Conservation (phyloP, 2,888 invertebrate genomes). For the Morpho achilles region DNA sequence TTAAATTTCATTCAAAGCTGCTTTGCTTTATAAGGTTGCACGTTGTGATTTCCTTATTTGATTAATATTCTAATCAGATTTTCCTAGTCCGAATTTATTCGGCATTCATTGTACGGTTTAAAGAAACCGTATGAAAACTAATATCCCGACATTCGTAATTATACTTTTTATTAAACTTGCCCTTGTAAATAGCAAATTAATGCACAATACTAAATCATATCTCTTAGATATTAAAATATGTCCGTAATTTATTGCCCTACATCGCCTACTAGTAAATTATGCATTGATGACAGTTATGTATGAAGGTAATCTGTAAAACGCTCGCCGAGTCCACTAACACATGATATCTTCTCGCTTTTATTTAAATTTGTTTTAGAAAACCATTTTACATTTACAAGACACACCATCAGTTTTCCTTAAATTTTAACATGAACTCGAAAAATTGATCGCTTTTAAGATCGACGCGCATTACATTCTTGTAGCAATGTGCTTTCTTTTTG, state of each 20-base stretch:
- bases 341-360: constrained; percentile 22
- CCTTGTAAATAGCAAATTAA: constrained; percentile 19
- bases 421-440: constrained; percentile 6
- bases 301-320: constrained; percentile 28
- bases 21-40: too few species aligned
- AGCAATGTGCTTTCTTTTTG: too few species aligned
- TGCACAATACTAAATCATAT: constrained; percentile 20
- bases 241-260: constrained; percentile 24
- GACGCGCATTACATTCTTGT: too few species aligned
- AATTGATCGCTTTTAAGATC: not conserved
- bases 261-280: constrained; percentile 27
- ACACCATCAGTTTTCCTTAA: not conserved
- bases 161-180: constrained; percentile 20
- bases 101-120: not conserved
- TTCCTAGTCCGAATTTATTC: not conserved
- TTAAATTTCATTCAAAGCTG: too few species aligned
- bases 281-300: constrained; percentile 28
- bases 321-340: constrained; percentile 23
- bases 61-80: too few species aligned
- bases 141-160: constrained; percentile 4
- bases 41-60: too few species aligned
- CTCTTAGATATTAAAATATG: constrained; percentile 21
- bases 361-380: constrained; percentile 21
- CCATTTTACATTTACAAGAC: constrained; percentile 13
- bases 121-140: not conserved